Conservation (phyloP, 1,140 invertebrate species). For the Hyphantria cunea region DNA sequence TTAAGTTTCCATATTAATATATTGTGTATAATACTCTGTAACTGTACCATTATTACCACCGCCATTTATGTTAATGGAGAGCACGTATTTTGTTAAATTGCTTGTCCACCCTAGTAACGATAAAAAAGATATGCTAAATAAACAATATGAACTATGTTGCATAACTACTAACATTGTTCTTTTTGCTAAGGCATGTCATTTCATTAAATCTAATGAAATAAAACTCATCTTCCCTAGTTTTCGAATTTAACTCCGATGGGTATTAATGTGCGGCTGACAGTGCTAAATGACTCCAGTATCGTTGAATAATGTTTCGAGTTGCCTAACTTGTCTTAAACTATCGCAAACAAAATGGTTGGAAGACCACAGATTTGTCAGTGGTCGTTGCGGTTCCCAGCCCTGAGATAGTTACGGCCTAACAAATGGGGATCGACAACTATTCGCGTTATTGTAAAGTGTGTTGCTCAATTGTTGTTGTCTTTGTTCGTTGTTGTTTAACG, state of each 20-base stretch:
- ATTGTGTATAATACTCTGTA: too few relatives aligned
- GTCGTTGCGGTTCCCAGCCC: constrained; percentile 14
- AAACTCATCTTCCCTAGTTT: too few relatives aligned
- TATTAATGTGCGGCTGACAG: constrained; percentile 77
- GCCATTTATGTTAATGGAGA: too few relatives aligned
- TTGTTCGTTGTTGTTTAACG: constrained; percentile 7
- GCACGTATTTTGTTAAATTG: too few relatives aligned
- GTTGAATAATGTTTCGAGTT: constrained; percentile 65
- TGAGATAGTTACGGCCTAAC: constrained; percentile 43
- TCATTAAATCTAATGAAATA: too few relatives aligned
- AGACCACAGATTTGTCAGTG: constrained; percentile 64
- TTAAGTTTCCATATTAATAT: too few relatives aligned
- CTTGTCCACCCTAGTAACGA: too few relatives aligned
- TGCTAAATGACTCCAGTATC: constrained; percentile 69
- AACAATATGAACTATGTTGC: too few relatives aligned
- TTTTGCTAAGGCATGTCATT: neutral
- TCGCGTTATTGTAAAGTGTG: constrained; percentile 24
- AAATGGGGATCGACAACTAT: constrained; percentile 48
- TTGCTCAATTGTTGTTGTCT: neutral
- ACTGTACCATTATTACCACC: too few relatives aligned
- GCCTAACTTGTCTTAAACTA: constrained; percentile 68
- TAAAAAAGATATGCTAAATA: too few relatives aligned
- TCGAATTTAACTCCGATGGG: constrained; percentile 26
- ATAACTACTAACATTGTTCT: neutral
- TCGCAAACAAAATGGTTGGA: constrained; percentile 59